These are phyloP conservation scores for Zoanthus sociatus DNA, from an alignment of 92 coral and sea anemone genomes.

Conservation along the genomic window DNA sequence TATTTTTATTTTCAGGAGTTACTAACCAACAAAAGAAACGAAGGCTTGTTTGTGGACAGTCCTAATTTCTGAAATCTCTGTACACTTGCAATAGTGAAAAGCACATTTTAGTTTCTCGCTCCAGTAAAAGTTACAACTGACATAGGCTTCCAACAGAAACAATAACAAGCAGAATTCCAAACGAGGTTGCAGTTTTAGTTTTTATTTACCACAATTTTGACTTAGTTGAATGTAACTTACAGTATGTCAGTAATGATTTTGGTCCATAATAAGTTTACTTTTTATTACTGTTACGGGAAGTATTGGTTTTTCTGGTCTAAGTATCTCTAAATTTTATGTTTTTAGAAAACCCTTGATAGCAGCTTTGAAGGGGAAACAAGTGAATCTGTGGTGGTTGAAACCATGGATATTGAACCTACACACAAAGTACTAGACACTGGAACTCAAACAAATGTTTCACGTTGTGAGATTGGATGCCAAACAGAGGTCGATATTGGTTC, in stretches of 20 bases:
- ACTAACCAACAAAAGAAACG: background rate
- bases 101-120: too few species aligned
- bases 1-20: background rate
- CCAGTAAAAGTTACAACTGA: constrained; percentile 21
- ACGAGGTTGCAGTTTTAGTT: background rate
- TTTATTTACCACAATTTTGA: background rate
- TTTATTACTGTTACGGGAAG: background rate
- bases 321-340: background rate
- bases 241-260: background rate
- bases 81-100: constrained; percentile 10
- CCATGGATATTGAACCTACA: background rate
- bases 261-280: background rate
- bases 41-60: constrained; percentile 15
- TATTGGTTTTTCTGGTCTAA: background rate
- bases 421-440: background rate
- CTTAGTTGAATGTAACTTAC: background rate
- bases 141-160: constrained; percentile 19
- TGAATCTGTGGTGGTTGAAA: background rate
- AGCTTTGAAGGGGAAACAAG: background rate
- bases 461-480: constrained; percentile 2
- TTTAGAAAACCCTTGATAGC: too few species aligned
- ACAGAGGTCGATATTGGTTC: constrained; percentile 11
- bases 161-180: background rate
- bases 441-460: background rate
- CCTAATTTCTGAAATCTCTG: background rate